Evolutionary conservation across 2,888 invertebrate species (phyloP).

Genomic region (Pseudanteris insignis): DNA sequence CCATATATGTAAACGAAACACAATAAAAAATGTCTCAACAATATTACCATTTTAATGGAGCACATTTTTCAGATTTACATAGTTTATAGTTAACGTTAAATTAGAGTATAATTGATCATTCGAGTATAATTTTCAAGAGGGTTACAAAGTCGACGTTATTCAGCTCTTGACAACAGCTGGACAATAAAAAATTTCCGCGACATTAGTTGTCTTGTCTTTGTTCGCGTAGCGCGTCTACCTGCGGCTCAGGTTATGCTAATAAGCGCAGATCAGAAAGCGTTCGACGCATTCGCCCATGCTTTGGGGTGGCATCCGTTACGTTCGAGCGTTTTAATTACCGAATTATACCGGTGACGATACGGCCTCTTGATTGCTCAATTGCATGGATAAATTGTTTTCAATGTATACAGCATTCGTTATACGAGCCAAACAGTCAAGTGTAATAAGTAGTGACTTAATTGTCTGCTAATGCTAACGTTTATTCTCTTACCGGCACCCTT

Average conservation of each 20-base stretch:
- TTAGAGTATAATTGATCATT: conserved; percentile 21
- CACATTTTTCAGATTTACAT: too few species aligned
- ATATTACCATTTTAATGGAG: too few species aligned
- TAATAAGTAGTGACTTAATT: conserved; percentile 33
- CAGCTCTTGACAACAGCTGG: conserved; percentile 40
- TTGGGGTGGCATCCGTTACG: conserved; percentile 28
- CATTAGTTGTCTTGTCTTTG: conserved; percentile 58
- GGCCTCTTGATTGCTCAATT: conserved; percentile 40
- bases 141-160: conserved; percentile 33
- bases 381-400: conserved; percentile 41
- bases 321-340: conserved; percentile 53
- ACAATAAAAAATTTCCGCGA: conserved; percentile 56
- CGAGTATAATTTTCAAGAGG: conserved; percentile 25
- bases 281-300: conserved; percentile 19
- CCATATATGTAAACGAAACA: not conserved
- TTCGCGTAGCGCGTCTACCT: conserved; percentile 48
- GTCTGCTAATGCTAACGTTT: conserved; percentile 27
- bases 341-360: conserved; percentile 51
- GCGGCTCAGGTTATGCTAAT: conserved; percentile 59
- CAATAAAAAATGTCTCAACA: conserved; percentile 9
- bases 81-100: too few species aligned
- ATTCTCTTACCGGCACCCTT: conserved; percentile 13
- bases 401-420: conserved; percentile 29
- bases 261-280: conserved; percentile 22
- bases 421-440: conserved; percentile 31